These are phyloP conservation scores for Erebia aethiops DNA, from an alignment of 2,888 invertebrate species.

Conservation along the genomic window DNA sequence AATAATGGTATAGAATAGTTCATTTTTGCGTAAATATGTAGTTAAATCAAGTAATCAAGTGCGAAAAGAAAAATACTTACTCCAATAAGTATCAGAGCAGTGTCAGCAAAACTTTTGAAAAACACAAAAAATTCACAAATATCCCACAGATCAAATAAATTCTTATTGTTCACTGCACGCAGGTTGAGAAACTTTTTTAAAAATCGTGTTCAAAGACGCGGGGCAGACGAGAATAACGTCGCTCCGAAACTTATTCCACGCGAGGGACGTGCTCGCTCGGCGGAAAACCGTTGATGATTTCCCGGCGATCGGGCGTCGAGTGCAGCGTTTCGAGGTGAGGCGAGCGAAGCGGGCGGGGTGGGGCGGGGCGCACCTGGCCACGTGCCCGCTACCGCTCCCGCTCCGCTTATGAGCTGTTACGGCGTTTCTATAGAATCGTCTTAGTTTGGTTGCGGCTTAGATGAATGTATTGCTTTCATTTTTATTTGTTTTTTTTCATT, in stretches of 20 bases:
- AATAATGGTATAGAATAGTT: not conserved
- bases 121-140: constrained; percentile 62
- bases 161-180: constrained; percentile 51
- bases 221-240: constrained; percentile 56
- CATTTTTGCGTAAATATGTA: not conserved
- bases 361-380: constrained; percentile 77
- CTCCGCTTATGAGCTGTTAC: constrained; percentile 43
- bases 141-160: constrained; percentile 64
- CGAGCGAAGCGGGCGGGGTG: constrained; percentile 59
- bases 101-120: constrained; percentile 42
- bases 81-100: constrained; percentile 56
- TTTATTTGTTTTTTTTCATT: not conserved
- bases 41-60: constrained; percentile 11
- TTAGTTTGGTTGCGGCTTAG: constrained; percentile 21
- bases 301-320: constrained; percentile 81
- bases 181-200: constrained; percentile 40
- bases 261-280: constrained; percentile 57
- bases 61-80: constrained; percentile 61
- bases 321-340: constrained; percentile 66
- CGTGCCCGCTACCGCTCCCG: constrained; percentile 49
- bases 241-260: constrained; percentile 60
- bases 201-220: constrained; percentile 45
- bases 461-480: constrained; percentile 17
- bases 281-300: constrained; percentile 80
- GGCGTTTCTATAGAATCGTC: constrained; percentile 14